Evolutionary conservation across 2,797 vertebrate species (phyloP).

Genomic region (Etheostoma nigrum): DNA sequence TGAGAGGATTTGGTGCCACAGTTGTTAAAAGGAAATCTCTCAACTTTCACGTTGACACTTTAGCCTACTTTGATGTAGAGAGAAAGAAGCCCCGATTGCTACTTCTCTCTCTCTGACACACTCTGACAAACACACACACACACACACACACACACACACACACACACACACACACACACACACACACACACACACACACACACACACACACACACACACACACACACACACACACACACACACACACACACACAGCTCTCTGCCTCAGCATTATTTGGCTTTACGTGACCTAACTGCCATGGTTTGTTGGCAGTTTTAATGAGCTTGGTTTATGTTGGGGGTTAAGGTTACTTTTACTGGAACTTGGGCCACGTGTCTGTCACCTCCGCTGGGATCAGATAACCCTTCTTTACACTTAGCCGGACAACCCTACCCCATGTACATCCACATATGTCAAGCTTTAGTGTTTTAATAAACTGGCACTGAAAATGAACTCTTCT

Average conservation of each 20-base stretch:
- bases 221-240: slow-evolving; percentile 7
- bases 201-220: slow-evolving; percentile 14
- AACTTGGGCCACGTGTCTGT: slow-evolving; percentile 73
- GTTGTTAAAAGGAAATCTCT: slow-evolving; percentile 71
- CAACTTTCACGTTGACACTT: slow-evolving; percentile 74
- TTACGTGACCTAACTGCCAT: slow-evolving; percentile 77
- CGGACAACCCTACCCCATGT: slow-evolving; percentile 15
- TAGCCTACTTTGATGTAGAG: slow-evolving; percentile 53
- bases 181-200: slow-evolving; percentile 4
- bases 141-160: not conserved
- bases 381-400: slow-evolving; percentile 70
- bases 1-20: slow-evolving; percentile 74
- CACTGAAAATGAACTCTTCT: slow-evolving; percentile 45
- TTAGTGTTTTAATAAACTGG: slow-evolving; percentile 23
- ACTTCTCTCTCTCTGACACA: slow-evolving; percentile 43
- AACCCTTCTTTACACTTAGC: slow-evolving; percentile 52
- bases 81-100: slow-evolving; percentile 51
- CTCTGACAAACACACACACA: not conserved
- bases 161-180: slow-evolving; percentile 12
- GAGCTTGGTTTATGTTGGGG: slow-evolving; percentile 74
- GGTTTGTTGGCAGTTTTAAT: slow-evolving; percentile 86
- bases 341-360: slow-evolving; percentile 72
- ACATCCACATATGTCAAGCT: slow-evolving; percentile 33
- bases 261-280: slow-evolving; percentile 75
- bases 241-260: slow-evolving; percentile 26